Conservation (phyloP, 2,888 invertebrate genomes). For the Cephus spinipes region DNA sequence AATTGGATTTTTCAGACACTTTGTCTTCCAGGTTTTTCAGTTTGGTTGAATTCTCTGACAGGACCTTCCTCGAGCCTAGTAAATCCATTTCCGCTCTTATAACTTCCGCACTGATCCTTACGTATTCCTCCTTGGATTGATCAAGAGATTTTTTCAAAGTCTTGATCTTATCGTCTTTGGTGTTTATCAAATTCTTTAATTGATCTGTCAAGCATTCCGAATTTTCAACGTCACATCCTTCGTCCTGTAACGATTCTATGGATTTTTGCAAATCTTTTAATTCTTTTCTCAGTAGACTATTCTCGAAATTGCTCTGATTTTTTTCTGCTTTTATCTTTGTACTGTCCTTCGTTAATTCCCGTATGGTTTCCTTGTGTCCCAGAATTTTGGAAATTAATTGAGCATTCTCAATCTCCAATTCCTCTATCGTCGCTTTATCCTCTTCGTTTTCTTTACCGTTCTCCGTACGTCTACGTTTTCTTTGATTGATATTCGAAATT, state of each 20-base stretch:
- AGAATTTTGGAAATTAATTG: constrained; percentile 34
- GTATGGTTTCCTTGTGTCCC: constrained; percentile 34
- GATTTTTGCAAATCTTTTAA: constrained; percentile 34
- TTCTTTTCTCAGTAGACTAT: constrained; percentile 34
- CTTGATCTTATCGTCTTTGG: constrained; percentile 23
- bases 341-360: constrained; percentile 39
- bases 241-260: constrained; percentile 18
- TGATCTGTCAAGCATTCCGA: constrained; percentile 23
- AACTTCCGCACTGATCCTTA: not conserved
- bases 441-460: constrained; percentile 36
- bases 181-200: constrained; percentile 28
- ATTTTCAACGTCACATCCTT: not conserved
- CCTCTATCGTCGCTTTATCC: constrained; percentile 24
- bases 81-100: constrained; percentile 18
- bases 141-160: constrained; percentile 23
- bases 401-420: constrained; percentile 40
- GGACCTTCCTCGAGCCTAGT: constrained; percentile 5
- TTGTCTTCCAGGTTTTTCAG: constrained; percentile 30
- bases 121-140: constrained; percentile 17
- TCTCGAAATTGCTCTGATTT: constrained; percentile 38
- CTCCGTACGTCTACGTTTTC: constrained; percentile 43
- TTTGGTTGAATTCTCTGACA: constrained; percentile 13
- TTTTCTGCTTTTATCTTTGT: constrained; percentile 39
- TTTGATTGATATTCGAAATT: constrained; percentile 36
- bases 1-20: constrained; percentile 20